Percentiles rank a stretch among this genome's conserved stretches.
Evolutionary conservation across 1,140 invertebrate genomes (phyloP).

Genomic region (Bombus turneri): DNA sequence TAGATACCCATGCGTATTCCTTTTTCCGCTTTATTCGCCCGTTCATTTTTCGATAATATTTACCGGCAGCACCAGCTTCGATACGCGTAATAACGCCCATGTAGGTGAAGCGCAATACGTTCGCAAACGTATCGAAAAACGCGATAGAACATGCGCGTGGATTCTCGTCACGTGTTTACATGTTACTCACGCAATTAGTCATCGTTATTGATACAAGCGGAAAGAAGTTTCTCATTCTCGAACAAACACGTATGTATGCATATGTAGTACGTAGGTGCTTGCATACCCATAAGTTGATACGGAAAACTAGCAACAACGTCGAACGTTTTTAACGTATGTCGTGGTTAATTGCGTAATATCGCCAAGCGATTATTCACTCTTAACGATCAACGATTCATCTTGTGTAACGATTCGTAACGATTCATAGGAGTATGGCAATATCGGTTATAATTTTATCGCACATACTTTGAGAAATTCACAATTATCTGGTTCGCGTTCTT

Average conservation of each 20-base stretch:
- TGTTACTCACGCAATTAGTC: conserved; percentile 60
- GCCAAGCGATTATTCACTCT: neutral
- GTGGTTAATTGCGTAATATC: neutral
- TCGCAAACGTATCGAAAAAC: neutral
- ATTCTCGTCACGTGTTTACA: conserved; percentile 51
- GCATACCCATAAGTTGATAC: neutral
- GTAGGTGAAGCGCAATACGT: neutral
- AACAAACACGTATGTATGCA: neutral
- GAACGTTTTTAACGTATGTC: neutral
- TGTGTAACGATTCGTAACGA: neutral
- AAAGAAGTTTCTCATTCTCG: conserved; percentile 20
- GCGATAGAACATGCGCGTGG: neutral
- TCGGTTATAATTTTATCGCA: no score
- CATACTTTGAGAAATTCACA: no score
- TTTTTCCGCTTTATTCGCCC: neutral
- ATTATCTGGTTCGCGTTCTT: no score
- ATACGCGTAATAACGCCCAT: neutral
- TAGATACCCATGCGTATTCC: neutral
- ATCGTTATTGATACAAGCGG: conserved; percentile 53
- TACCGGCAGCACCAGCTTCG: neutral
- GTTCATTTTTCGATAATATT: neutral
- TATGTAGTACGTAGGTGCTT: no score
- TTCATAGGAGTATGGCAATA: neutral
- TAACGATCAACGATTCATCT: neutral
- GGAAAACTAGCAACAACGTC: neutral